These are phyloP conservation scores for Mizuhopecten yessoensis DNA, from an alignment of 1,140 invertebrate species.

Conservation along the genomic window DNA sequence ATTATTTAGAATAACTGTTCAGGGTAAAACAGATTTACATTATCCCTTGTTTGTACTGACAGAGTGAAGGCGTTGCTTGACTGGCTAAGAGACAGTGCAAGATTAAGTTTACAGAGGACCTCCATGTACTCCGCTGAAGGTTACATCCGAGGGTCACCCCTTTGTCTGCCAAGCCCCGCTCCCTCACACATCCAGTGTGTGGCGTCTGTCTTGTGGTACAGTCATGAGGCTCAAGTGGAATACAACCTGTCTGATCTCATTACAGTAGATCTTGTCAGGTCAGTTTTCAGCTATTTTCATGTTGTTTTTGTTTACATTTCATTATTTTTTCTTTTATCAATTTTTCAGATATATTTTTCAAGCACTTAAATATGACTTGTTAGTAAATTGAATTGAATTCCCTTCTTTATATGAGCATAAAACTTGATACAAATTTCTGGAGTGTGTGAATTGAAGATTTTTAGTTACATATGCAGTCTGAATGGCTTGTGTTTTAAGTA, in stretches of 20 bases:
- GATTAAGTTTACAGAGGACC: conserved; percentile 78
- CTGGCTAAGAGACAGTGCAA: conserved; percentile 87
- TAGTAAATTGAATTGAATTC: too few relatives aligned
- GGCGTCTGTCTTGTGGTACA: conserved; percentile 92
- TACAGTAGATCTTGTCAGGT: conserved; percentile 80
- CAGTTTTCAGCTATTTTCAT: background rate
- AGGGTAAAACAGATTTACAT: background rate
- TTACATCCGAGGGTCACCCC: conserved; percentile 66
- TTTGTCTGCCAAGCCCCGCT: conserved; percentile 74
- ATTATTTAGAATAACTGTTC: too few relatives aligned
- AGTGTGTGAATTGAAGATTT: too few relatives aligned
- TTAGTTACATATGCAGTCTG: too few relatives aligned
- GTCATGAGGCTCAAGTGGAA: conserved; percentile 86
- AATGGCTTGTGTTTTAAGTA: too few relatives aligned
- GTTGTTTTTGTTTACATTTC: too few relatives aligned
- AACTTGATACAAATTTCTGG: too few relatives aligned
- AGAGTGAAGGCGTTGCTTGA: conserved; percentile 86
- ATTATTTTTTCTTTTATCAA: too few relatives aligned
- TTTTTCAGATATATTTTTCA: too few relatives aligned
- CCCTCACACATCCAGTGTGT: conserved; percentile 88
- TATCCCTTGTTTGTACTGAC: conserved; percentile 57
- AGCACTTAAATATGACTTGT: too few relatives aligned
- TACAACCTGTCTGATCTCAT: conserved; percentile 82
- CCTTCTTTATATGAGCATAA: too few relatives aligned
- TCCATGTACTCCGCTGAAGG: conserved; percentile 62